These are phyloP conservation scores for Bradysia coprophila DNA, from an alignment of 1,140 invertebrate species.

Conservation along the genomic window DNA sequence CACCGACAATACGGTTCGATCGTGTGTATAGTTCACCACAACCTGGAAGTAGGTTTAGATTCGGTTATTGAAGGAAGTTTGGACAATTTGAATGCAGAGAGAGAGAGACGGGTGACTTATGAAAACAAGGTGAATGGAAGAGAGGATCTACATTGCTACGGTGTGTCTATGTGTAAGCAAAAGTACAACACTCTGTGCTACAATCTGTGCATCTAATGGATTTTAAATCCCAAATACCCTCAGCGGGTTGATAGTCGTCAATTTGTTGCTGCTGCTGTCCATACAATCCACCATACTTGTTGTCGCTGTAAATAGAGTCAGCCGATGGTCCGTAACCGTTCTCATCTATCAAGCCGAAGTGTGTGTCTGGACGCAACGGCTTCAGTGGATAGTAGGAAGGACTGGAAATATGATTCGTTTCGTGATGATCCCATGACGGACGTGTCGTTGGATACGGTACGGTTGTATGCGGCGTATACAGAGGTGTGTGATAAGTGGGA, in stretches of 20 bases:
- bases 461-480: background rate
- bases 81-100: background rate
- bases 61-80: background rate
- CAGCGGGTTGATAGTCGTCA: constrained; percentile 17
- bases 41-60: constrained; percentile 34
- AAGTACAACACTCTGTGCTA: too few relatives aligned
- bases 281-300: constrained; percentile 19
- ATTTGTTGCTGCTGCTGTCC: constrained; percentile 4
- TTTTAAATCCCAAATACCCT: constrained; percentile 19
- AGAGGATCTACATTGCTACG: too few relatives aligned
- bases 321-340: background rate
- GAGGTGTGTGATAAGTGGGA: constrained; percentile 1
- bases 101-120: background rate
- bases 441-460: background rate
- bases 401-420: constrained; percentile 7
- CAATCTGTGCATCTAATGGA: too few relatives aligned
- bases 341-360: background rate
- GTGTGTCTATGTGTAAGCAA: too few relatives aligned
- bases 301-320: background rate
- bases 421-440: constrained; percentile 16
- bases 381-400: too few relatives aligned
- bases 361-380: background rate
- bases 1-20: constrained; percentile 82
- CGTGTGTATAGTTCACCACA: constrained; percentile 72
- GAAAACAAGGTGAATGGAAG: too few relatives aligned